These are phyloP conservation scores for Dexiosoma caninum DNA, from an alignment of 2,888 invertebrate species.

Conservation along the genomic window DNA sequence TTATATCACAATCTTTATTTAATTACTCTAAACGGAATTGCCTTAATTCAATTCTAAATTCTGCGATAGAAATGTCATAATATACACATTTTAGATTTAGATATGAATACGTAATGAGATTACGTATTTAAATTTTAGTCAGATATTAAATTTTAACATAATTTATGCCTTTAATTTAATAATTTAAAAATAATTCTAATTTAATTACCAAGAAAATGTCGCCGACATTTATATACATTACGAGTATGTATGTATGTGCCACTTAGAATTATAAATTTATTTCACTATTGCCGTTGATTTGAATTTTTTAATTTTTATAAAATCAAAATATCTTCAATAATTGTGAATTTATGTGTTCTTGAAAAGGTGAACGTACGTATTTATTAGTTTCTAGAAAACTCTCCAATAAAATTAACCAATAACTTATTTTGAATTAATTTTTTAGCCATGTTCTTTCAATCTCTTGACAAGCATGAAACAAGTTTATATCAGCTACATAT, in stretches of 20 bases:
- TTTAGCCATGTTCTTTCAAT: background rate
- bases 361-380: background rate
- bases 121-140: constrained; percentile 4
- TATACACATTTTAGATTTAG: background rate
- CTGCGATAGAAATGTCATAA: background rate
- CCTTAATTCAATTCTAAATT: background rate
- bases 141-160: background rate
- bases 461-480: background rate
- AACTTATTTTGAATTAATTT: background rate
- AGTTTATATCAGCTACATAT: background rate
- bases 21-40: background rate
- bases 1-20: background rate
- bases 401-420: background rate
- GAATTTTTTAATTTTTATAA: too few relatives aligned
- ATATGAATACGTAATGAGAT: background rate
- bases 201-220: too few relatives aligned
- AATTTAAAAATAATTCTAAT: too few relatives aligned
- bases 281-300: too few relatives aligned
- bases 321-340: too few relatives aligned
- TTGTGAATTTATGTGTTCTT: background rate
- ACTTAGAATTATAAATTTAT: too few relatives aligned
- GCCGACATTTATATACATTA: too few relatives aligned
- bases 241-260: too few relatives aligned
- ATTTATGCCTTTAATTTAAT: background rate
- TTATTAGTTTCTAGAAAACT: background rate